Conservation (phyloP, 1,140 invertebrate genomes). For the Mercenaria mercenaria region DNA sequence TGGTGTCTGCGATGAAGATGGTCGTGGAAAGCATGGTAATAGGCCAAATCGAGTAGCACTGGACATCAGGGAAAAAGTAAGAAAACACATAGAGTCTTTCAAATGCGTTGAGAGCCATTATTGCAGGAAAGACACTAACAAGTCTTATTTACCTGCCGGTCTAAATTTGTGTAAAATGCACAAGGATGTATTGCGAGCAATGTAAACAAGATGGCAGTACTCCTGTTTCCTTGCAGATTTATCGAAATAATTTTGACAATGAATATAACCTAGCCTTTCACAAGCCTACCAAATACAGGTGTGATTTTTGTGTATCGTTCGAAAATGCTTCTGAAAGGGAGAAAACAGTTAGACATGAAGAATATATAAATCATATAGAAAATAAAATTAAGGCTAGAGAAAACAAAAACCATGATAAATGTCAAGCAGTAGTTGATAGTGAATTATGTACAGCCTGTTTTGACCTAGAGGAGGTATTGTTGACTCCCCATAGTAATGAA, state of each 20-base stretch:
- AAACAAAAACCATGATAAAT: constrained; percentile 8
- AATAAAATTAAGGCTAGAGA: constrained; percentile 22
- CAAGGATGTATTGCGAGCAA: neutral
- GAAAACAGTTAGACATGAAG: neutral
- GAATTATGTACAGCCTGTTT: neutral
- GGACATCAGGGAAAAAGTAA: neutral
- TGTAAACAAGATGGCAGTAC: neutral
- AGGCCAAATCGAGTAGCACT: neutral
- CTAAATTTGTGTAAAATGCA: constrained; percentile 41
- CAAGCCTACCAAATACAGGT: constrained; percentile 14
- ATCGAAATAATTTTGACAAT: constrained; percentile 9
- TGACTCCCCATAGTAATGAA: neutral
- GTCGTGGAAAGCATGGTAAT: neutral
- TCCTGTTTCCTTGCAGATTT: neutral
- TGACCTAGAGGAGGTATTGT: constrained; percentile 26
- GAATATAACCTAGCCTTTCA: constrained; percentile 36
- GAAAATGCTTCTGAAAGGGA: neutral
- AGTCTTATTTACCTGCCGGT: neutral
- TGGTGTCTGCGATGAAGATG: neutral
- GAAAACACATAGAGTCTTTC: constrained; percentile 34
- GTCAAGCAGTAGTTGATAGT: neutral
- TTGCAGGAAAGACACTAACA: constrained; percentile 31
- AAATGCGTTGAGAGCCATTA: constrained; percentile 25
- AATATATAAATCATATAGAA: constrained; percentile 20
- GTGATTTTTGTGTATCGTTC: constrained; percentile 28